Evolutionary conservation across 2,888 invertebrate species (phyloP), one percentile per base, ranked within the genome.

Genomic region (Sphaerophoria rueppellii): DNA sequence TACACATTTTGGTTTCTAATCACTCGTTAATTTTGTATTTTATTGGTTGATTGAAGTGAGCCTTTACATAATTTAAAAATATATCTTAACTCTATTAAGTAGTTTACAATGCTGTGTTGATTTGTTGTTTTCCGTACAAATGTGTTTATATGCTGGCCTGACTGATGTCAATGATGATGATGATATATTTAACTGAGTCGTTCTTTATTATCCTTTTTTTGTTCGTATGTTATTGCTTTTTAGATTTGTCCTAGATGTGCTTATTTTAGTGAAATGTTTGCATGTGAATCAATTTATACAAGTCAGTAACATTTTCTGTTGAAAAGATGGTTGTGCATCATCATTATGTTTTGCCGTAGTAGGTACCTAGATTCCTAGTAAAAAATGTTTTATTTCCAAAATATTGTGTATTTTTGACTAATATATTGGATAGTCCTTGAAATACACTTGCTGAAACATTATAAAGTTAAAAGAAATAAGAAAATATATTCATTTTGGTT

Each of bases 131-230:
- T 32, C 34, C 16, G 16, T 16, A 52, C 1, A 16, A 34, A 55
- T 55, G 24, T 55, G 34, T 52, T 52, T 14, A 40, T 40, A 40
- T 6, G 7, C n/a, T 63, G 14, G 9, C 35, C 24, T 4, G 4
- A 14, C 24, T 60, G 60, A 24, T 24, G 40, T 43, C 40, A 9
- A 24, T n/a, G 32, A 40, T n/a, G 32, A 40, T 67, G 65, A 1
- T 65, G 65, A 65, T 37, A 52, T 34, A 6, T 48, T 48, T 48
- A 63, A 63, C 63, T 48, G 63, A 63, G 48, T 4, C 63, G 63
- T 63, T 63, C 48, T 9, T 61, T 32, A 24, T 58, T 61, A 46
- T 61, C 46, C 61, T 34, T 46, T 24, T n/a, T 32, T 4, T 46
- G 1, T 34, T 46, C 40, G 9, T 34, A 34, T 46, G 0, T 7